Conservation (phyloP, 2,888 invertebrate genomes). For the Lissocephala sabroskyi region DNA sequence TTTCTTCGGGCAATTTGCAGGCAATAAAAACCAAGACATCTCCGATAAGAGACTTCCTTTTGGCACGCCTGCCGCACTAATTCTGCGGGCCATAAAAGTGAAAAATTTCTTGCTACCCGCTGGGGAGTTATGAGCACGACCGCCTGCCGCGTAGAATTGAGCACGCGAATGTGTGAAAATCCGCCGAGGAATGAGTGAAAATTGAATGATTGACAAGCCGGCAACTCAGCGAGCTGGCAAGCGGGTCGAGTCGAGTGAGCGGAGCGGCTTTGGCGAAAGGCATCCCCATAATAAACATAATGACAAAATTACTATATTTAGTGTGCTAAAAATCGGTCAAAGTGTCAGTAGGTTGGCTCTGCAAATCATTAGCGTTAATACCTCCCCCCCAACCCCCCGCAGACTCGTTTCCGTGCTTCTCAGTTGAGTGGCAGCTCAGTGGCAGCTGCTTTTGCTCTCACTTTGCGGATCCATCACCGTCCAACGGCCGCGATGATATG, state of each 20-base stretch:
- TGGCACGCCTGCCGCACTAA: no score
- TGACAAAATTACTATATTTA: conserved; percentile 62
- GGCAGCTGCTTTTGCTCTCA: conserved; percentile 34
- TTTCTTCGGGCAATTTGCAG: no score
- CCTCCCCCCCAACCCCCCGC: no score
- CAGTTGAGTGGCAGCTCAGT: no score
- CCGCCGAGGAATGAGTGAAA: conserved; percentile 37
- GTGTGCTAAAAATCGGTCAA: conserved; percentile 59
- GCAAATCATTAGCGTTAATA: no score
- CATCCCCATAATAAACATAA: conserved; percentile 46
- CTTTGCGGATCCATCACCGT: conserved; percentile 19
- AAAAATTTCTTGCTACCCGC: no score
- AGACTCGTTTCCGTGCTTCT: no score
- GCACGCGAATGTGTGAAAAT: conserved; percentile 30
- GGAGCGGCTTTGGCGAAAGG: conserved; percentile 39
- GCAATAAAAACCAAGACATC: no score
- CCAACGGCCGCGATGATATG: conserved; percentile 36
- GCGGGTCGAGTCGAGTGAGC: conserved; percentile 33
- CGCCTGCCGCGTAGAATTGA: no score
- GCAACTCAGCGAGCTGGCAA: conserved; percentile 5
- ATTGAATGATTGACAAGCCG: conserved; percentile 3
- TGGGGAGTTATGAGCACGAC: no score
- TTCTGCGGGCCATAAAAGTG: neutral
- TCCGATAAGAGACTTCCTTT: no score
- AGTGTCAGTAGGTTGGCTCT: conserved; percentile 44